Base-by-base conservation (phyloP, 1,140 invertebrate species). In the Lasaia peninsularis region DNA sequence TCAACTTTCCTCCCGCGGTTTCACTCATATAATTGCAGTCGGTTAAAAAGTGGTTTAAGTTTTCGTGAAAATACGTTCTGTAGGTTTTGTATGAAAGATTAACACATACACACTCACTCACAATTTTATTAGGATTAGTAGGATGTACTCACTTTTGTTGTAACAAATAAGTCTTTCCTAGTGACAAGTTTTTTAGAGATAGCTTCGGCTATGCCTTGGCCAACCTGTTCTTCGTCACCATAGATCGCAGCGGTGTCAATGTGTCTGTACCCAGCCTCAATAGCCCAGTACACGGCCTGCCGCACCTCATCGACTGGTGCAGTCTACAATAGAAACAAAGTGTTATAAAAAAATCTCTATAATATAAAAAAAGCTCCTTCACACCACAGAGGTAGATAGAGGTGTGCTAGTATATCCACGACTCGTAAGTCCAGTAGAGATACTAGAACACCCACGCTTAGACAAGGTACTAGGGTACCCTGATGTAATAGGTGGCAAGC, bases 181-280 rank as follows among this genome's bases (percentile, higher is more conserved):
- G 69, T 78, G 0, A 88, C 80, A 1, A 88, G 37, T 1, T 79
- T 78, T 8, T 78, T 71, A 11, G 52, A 50, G 5, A 88, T 73
- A 0, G 80, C 85, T 9, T 88, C 75, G 20, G 78, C 78, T 8
- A 88, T 74, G 0, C 75, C 85, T 50, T 77, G 69, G 0, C 85
- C 85, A 5, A 88, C 77, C 54, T 88, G 63, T 9, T 61, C 54
- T 56, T 88, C 85, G 21, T 88, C 78, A 0, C 59, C 65, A 33
- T 88, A 88, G 1, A 77, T 56, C 0, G 78, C 74, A 12, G 85
- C 80, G 0, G 85, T 88, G 50, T 88, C 85, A 3, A 88, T 83
- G 48, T 86, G 85, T 1, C 85, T 61, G 64, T 88, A 88, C 0
- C 82, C 85, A 1, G 72, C 71, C 37, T 86, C 78, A 2, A 88